These are phyloP conservation scores for Gallirallus australis DNA, from an alignment of 2,797 vertebrate genomes.

Conservation along the genomic window DNA sequence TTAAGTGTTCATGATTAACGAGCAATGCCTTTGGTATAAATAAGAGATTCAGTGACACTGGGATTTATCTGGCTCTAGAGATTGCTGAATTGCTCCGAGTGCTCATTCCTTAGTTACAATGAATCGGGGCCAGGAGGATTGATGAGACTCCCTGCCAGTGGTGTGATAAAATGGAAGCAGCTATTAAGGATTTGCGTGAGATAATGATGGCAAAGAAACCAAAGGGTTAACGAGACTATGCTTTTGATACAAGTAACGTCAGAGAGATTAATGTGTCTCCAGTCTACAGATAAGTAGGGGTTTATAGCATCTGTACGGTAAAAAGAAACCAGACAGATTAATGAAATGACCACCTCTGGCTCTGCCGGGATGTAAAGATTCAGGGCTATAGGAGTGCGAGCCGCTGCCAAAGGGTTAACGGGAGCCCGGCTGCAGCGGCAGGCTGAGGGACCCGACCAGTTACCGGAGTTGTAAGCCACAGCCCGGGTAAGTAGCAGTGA, in stretches of 20 bases:
- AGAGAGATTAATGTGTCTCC: not conserved
- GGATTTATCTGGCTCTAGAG: constrained; percentile 11
- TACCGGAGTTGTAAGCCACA: not conserved
- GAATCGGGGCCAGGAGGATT: not conserved
- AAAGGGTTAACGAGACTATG: not conserved
- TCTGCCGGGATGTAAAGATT: not conserved
- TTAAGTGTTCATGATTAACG: constrained; percentile 33
- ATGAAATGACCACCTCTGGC: not conserved
- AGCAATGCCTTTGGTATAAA: constrained; percentile 17
- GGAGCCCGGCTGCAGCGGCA: not conserved
- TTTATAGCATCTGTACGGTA: not conserved
- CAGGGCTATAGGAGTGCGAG: not conserved
- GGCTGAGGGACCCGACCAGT: not conserved
- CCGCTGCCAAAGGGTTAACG: not conserved
- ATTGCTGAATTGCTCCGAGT: not conserved
- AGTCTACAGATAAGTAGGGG: not conserved
- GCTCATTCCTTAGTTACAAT: constrained; percentile 15
- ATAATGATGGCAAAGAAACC: not conserved
- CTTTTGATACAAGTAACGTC: not conserved
- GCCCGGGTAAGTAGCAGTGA: not conserved
- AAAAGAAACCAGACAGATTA: not conserved
- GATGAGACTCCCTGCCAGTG: not conserved
- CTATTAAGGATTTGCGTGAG: not conserved
- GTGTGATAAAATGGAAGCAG: not conserved
- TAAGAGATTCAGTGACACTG: not conserved